Base-by-base conservation (phyloP, 1,140 invertebrate genomes). In the Littorina saxatilis region DNA sequence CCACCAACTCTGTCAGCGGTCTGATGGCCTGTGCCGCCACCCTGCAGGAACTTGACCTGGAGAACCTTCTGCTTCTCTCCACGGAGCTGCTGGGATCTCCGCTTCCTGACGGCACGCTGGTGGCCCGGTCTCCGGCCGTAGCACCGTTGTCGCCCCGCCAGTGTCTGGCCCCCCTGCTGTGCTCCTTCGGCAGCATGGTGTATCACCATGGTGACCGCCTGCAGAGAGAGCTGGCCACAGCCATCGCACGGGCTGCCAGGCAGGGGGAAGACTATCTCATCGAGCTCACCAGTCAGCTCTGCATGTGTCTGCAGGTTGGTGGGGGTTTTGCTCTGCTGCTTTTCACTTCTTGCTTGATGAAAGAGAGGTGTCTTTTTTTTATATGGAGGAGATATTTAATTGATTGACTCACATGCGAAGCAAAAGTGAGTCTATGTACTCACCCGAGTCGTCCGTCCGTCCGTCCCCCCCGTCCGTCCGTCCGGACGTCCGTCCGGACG, bases 221-320 rank as follows among this genome's bases (percentile, higher is more conserved):
- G 76, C 89, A 90, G 76, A 76, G 87, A 37, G 91, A 91, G 76
- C 84, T 92, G 20, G 87, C 88, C 40, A 87, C 88, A 13, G 90
- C 91, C 39, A 91, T 92, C 17, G 87, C 88, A 1, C 82, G 91
- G 74, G 91, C 91, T 40, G 91, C 91, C 32, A 87, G 87, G 82
- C 91, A 92, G 80, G 92, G 91, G 23, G 92, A 92, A 83, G 92
- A 92, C 83, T 92, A 91, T 68, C 83, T 92, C 20, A 89, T 91
- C 39, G 91, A 92, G 83, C 81, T 92, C 66, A 91, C 92, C 81
- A 91, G 88, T 83, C 91, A 92, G 82, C 88, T 92, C 17, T 92
- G 91, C 83, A 79, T 89, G 43, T 92, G 91, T 85, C 81, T 92
- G 43, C 92, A 92, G 89, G 90, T 92, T 82, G 27, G 80, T 85